These are phyloP conservation scores for Thamnophis sirtalis DNA, from an alignment of 2,113 vertebrate species.

Conservation along the genomic window DNA sequence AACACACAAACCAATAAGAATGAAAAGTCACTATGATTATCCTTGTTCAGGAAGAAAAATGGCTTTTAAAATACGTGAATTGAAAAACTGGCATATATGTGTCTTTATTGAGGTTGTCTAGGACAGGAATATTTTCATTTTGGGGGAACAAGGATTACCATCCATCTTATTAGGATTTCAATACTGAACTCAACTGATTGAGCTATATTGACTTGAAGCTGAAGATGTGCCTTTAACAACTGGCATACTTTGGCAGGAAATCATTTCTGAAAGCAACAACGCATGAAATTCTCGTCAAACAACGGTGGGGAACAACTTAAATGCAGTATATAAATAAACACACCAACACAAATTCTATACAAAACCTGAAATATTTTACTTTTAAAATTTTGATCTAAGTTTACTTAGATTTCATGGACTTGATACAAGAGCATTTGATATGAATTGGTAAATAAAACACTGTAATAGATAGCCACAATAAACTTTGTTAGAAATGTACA, in stretches of 20 bases:
- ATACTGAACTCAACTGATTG: background rate
- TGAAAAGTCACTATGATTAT: background rate
- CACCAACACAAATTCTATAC: conserved; percentile 84
- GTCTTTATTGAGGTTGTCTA: background rate
- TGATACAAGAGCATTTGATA: conserved; percentile 83
- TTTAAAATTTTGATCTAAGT: conserved; percentile 85
- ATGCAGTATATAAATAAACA: conserved; percentile 79
- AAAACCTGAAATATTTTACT: conserved; percentile 93
- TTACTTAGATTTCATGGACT: conserved; percentile 80
- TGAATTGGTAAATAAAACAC: conserved; percentile 88
- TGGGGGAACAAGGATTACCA: background rate
- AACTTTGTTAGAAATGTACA: conserved; percentile 89
- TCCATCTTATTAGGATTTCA: background rate
- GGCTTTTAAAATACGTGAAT: background rate
- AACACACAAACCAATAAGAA: background rate
- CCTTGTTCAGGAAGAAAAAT: background rate
- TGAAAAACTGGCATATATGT: background rate
- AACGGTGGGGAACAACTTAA: background rate
- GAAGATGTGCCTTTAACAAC: background rate
- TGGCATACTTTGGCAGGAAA: background rate
- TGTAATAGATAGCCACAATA: conserved; percentile 81
- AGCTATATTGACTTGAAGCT: background rate
- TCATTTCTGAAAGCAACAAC: background rate
- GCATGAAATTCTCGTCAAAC: too few relatives aligned
- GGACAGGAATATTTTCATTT: background rate